A percentile compares a stretch with the other conserved stretches of the same genome.
Conservation (phyloP, 2,888 invertebrate genomes). For the Drosophila fulvimacula region DNA sequence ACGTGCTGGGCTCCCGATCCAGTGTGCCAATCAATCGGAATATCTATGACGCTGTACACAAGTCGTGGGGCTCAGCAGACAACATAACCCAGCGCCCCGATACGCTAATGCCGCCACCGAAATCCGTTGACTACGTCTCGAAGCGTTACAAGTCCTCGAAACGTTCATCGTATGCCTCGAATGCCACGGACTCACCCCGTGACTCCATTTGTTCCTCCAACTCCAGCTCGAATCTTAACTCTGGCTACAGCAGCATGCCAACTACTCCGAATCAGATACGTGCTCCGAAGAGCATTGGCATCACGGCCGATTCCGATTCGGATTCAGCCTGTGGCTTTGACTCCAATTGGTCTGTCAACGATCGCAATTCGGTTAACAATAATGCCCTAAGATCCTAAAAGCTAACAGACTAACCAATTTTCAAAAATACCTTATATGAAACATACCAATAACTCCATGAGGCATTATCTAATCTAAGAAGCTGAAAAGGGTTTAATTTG, state of each 20-base stretch:
- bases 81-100: constrained; percentile 88
- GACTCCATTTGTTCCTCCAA: constrained; percentile 80
- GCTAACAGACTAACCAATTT: background rate
- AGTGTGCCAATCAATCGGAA: constrained; percentile 80
- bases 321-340: constrained; percentile 95
- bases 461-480: constrained; percentile 6
- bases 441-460: background rate
- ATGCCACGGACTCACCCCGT: constrained; percentile 76
- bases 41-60: constrained; percentile 90
- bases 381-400: constrained; percentile 52
- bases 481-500: background rate
- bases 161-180: constrained; percentile 83
- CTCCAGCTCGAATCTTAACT: constrained; percentile 79
- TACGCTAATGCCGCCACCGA: constrained; percentile 91
- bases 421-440: background rate
- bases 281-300: constrained; percentile 77
- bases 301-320: constrained; percentile 90
- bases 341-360: constrained; percentile 87
- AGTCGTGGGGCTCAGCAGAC: constrained; percentile 96
- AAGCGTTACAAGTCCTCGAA: constrained; percentile 88
- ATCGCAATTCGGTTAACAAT: constrained; percentile 63
- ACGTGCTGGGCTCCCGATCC: constrained; percentile 73
- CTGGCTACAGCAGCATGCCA: constrained; percentile 87
- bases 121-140: constrained; percentile 88
- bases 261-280: constrained; percentile 88